Base-by-base conservation (phyloP, 30 jellyfish, hydroid and myxozoan genomes). In the Hydra vulgaris region DNA sequence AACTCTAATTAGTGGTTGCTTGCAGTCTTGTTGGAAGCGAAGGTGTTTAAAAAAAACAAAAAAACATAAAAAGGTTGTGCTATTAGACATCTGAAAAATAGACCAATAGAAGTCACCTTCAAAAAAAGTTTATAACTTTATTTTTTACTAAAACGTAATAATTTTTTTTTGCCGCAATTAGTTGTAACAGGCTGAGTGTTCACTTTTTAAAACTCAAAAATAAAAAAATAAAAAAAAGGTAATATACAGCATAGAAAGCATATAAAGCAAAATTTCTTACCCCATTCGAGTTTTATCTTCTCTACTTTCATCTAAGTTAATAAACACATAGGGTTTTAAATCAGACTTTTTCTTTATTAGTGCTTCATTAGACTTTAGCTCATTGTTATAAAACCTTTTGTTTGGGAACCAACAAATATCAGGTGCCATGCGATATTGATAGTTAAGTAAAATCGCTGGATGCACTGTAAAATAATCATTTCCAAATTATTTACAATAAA, bases 391-490 rank as follows among this genome's bases (percentile, higher is more conserved):
- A 74, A 92, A 92, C 26, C 79, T 69, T 73, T 78, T 69, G 7
- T 96, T 86, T 18, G 98, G 98, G 80, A 87, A 92, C 27, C 84
- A 79, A 74, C 96, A 92, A 55, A 92, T 92, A 22, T 80, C 98
- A 4, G 95, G 93, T 55, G 89, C 95, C 98, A 92, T 92, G 21
- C 98, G 95, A 61, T 92, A 92, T 73, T 92, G 98, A 27, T 68
- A 82, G 19, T 83, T 88, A 24, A 92, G 78, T 84, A 84, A 16
- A 21, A 87, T 80, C 16, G 89, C 96, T 7, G 96, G 96, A 20
- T 84, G 77, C 25, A 79, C 95, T 70, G 21, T 0, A 66, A 8
- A 23, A 71, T 26, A 15, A 56, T 20, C n/a, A 67, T 19, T 22
- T 71, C 27, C 23, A 25, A 7, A 24, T 81, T 71, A 21, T 17